Conservation (phyloP, 2,113 vertebrate genomes). For the Orthonyx spaldingii region DNA sequence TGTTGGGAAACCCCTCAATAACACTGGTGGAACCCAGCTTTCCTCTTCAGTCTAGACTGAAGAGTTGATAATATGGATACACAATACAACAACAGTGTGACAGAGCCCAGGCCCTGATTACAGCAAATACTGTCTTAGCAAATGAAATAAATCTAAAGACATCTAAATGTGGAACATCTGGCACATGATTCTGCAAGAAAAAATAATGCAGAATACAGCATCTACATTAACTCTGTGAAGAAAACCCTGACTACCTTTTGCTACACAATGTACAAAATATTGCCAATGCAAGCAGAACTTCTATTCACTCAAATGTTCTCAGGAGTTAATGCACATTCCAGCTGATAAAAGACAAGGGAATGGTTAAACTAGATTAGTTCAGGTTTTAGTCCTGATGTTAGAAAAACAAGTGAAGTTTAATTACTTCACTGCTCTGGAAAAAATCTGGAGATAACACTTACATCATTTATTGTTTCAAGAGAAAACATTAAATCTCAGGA, state of each 20-base stretch:
- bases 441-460: conserved; percentile 38
- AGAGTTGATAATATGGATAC: neutral
- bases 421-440: conserved; percentile 34
- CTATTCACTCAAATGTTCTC: neutral
- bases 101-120: neutral
- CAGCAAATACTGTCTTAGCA: neutral
- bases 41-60: neutral
- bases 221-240: neutral
- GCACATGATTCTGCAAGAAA: fast-evolving
- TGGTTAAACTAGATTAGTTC: conserved; percentile 57
- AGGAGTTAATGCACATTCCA: neutral
- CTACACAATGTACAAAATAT: neutral
- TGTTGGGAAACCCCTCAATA: neutral
- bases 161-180: neutral
- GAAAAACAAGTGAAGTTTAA: conserved; percentile 36
- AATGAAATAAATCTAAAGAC: neutral
- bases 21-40: neutral
- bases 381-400: conserved; percentile 34
- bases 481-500: conserved; percentile 36
- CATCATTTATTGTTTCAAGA: conserved; percentile 42
- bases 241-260: neutral
- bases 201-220: neutral
- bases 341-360: conserved; percentile 39
- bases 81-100: fast-evolving
- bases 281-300: neutral